phyloP scores from a whole-genome alignment of 2,797 vertebrate genomes.

The Anniella stebbinsi region DNA sequence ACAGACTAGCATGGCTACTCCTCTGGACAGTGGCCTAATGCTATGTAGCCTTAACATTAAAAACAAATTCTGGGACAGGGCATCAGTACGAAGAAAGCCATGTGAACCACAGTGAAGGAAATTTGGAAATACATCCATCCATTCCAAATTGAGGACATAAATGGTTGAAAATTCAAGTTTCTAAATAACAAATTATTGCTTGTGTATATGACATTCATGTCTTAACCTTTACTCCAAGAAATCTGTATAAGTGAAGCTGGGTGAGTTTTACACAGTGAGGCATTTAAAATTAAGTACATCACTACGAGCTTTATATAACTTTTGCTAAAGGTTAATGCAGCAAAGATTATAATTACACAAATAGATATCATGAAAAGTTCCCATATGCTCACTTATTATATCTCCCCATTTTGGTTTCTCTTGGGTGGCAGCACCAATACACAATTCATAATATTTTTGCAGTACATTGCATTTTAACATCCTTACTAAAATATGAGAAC shows the following conservation, averaged over 20 bases:
- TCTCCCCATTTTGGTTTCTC: background rate
- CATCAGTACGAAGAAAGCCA: background rate
- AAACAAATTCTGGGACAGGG: background rate
- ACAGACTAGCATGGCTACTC: background rate
- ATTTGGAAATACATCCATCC: slow-evolving; percentile 30
- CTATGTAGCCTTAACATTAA: background rate
- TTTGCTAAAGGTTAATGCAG: background rate
- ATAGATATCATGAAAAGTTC: background rate
- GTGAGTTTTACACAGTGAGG: background rate
- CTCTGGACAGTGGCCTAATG: background rate
- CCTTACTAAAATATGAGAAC: background rate
- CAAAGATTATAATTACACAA: background rate
- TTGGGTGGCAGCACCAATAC: background rate
- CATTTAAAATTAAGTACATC: slow-evolving; percentile 1
- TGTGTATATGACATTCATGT: background rate
- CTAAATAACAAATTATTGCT: background rate
- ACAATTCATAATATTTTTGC: background rate
- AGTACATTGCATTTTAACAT: background rate
- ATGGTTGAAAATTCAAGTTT: background rate
- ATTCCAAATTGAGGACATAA: slow-evolving; percentile 26
- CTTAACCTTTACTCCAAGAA: background rate
- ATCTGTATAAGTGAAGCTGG: background rate
- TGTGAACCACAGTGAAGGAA: background rate
- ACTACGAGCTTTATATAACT: background rate
- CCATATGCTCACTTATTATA: background rate